A percentile compares a stretch with the other conserved stretches of the same genome.
Conservation (phyloP, 1,140 invertebrate species). For the Sesamia nonagrioides region DNA sequence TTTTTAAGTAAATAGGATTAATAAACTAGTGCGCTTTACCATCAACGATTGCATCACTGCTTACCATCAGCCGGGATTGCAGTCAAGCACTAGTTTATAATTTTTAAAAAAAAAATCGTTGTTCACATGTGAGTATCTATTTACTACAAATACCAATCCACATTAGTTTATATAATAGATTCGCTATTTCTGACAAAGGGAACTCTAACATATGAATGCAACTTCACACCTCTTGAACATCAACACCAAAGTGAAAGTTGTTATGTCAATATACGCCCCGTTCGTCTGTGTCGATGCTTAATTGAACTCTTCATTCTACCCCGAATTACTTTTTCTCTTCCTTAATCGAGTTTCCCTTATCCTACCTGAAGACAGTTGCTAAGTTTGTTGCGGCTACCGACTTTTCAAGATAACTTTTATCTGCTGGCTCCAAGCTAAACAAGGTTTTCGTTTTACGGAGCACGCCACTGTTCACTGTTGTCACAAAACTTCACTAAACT, state of each 20-base stretch:
- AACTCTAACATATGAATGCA: not conserved
- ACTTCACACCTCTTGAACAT: not conserved
- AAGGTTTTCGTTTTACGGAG: constrained; percentile 72
- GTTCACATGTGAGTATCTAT: no score
- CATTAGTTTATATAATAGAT: no score
- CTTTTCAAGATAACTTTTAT: constrained; percentile 78
- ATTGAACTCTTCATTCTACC: constrained; percentile 63
- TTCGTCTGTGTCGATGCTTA: constrained; percentile 56
- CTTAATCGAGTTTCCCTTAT: constrained; percentile 79
- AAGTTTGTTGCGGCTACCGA: constrained; percentile 73
- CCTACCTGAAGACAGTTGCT: constrained; percentile 72
- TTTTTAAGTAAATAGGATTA: no score
- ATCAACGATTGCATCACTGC: no score
- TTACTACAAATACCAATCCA: no score
- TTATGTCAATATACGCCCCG: constrained; percentile 12
- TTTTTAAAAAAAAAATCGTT: no score
- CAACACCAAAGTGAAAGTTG: not conserved
- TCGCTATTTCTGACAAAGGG: no score
- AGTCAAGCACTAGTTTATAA: no score
- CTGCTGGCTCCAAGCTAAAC: constrained; percentile 68
- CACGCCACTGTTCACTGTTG: constrained; percentile 49
- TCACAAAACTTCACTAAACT: constrained; percentile 65
- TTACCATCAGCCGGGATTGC: no score
- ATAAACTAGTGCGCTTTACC: no score
- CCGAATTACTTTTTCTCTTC: constrained; percentile 73